Evolutionary conservation across 2,113 vertebrate genomes (phyloP), one percentile per base, ranked within the genome.

Genomic region (Oncorhynchus tshawytscha): DNA sequence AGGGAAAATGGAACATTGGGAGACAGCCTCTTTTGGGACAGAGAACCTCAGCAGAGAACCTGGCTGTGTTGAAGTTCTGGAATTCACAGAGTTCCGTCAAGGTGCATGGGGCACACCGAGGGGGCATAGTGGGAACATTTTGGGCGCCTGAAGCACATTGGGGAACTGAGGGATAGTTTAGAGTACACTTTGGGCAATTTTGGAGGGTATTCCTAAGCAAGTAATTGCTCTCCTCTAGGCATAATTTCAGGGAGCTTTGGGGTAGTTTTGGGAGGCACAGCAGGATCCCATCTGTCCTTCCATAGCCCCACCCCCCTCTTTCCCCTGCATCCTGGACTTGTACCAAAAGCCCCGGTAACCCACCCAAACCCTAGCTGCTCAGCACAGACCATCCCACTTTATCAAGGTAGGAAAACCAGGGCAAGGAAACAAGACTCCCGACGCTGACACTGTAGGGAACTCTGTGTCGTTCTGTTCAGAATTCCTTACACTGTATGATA

Each of bases 251-350:
- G 51, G 51, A 54, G 39, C 71, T 78, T 84, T 80, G 68, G 75
- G 81, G 71, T 77, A 27, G 34, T 73, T 76, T 45, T 68, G 68
- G 27, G 48, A 71, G 18, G 71, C 24, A 81, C 49, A 77, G 57
- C 62, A 49, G 75, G 72, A 29, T 75, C 70, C 75, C 70, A 54
- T 54, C 51, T 68, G 3, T 70, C 45, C 64, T 3, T 66, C 73
- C 25, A 7, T 71, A 34, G 67, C 27, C 69, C 5, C 51, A 16
- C 1, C 74, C 69, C 60, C 25, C 2, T 74, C 60, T 70, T 48
- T 74, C 57, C 73, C 73, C 73, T 73, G 69, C 77, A 81, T 71
- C 65, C 82, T 74, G 75, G 48, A 67, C 71, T 22, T 2, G 4
- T 22, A 79, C 78, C 77, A 78, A 27, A 62, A 62, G 59, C 20